Evolutionary conservation across 1,140 invertebrate species (phyloP).

Genomic region (Drosophila nannoptera): DNA sequence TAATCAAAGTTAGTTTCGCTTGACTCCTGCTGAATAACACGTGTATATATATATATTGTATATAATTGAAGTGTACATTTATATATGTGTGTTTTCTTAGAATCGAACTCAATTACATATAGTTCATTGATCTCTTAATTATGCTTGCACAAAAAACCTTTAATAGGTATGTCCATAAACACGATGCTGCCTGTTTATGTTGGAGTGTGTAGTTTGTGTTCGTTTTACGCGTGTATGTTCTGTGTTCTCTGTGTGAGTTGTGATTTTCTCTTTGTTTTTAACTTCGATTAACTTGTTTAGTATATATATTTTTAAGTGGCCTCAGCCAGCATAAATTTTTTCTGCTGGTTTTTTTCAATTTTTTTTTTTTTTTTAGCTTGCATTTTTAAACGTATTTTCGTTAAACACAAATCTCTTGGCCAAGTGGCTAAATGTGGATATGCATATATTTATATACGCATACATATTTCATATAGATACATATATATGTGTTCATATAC

Average conservation of each 20-base stretch:
- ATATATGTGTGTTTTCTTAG: constrained; percentile 5
- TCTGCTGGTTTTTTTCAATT: constrained; percentile 70
- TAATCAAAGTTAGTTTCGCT: constrained; percentile 25
- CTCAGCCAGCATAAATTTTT: constrained; percentile 74
- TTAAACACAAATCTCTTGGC: constrained; percentile 65
- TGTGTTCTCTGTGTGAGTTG: background rate
- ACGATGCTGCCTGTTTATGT: constrained; percentile 42
- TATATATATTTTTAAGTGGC: constrained; percentile 58
- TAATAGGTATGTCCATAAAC: constrained; percentile 70
- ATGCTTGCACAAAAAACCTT: constrained; percentile 73
- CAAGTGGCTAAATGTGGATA: constrained; percentile 60
- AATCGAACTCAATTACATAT: too few relatives aligned
- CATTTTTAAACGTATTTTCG: constrained; percentile 17
- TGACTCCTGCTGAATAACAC: constrained; percentile 46
- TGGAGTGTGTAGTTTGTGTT: constrained; percentile 27
- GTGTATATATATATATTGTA: constrained; percentile 46
- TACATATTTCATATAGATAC: constrained; percentile 40
- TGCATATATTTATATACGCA: constrained; percentile 33
- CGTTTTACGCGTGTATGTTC: constrained; percentile 18
- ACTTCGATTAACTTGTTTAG: background rate
- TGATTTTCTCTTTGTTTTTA: too few relatives aligned
- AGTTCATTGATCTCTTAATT: constrained; percentile 33
- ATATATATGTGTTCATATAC: constrained; percentile 57
- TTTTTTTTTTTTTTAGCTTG: constrained; percentile 55
- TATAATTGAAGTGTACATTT: constrained; percentile 49